Conservation (phyloP, 2,113 vertebrate genomes). For the Marmota flaviventris region DNA sequence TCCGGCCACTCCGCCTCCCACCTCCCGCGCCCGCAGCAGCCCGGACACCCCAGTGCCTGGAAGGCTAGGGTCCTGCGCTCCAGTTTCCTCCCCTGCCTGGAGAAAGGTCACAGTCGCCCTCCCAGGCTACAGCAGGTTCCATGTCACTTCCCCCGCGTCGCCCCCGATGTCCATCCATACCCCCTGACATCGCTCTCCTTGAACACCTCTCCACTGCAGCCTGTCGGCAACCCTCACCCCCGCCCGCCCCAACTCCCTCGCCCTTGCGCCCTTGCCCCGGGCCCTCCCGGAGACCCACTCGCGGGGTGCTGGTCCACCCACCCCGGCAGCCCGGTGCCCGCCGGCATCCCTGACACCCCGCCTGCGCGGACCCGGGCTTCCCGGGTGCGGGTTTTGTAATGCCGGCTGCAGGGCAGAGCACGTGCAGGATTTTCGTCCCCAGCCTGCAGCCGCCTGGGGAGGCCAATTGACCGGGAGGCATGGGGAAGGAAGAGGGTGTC, state of each 20-base stretch:
- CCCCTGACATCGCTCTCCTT: neutral
- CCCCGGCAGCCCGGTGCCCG: neutral
- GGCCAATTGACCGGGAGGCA: neutral
- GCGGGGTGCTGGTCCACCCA: neutral
- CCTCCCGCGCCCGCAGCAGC: neutral
- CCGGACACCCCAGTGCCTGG: neutral
- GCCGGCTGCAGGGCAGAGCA: neutral
- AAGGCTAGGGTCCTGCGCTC: neutral
- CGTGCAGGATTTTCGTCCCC: neutral
- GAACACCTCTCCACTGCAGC: neutral
- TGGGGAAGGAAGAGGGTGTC: neutral
- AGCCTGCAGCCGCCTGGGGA: neutral
- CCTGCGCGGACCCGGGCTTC: neutral
- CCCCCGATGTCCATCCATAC: neutral
- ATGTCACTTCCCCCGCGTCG: neutral
- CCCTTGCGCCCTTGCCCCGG: neutral
- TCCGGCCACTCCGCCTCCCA: neutral
- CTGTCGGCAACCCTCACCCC: neutral
- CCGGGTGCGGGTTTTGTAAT: conserved; percentile 63
- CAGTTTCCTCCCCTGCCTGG: neutral
- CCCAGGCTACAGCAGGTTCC: neutral
- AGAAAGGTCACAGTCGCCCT: neutral
- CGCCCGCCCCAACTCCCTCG: no score
- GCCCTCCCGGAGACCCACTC: fast-evolving
- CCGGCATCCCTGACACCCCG: neutral